Evolutionary conservation across 35 echinoderm and acorn worm genomes (phyloP).

Genomic region (Apostichopus parvimensis): DNA sequence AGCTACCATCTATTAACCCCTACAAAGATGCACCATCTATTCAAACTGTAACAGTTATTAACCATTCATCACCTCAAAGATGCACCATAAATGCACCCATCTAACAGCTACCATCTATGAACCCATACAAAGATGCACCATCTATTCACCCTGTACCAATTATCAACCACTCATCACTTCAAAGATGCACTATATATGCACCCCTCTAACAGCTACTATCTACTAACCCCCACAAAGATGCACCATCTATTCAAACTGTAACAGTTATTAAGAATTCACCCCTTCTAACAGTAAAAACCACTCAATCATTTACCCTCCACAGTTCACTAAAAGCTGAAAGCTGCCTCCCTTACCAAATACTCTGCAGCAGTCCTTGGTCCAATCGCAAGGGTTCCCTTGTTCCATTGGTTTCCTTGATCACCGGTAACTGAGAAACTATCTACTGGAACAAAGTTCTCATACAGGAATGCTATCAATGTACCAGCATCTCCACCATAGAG

Average conservation of each 20-base stretch:
- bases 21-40: no score
- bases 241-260: background rate
- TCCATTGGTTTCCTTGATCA: slow-evolving; percentile 79
- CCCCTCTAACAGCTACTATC: background rate
- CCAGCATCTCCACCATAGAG: slow-evolving; percentile 60
- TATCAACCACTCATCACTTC: no score
- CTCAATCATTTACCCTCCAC: no score
- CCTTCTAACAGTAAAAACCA: no score
- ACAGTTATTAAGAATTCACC: no score
- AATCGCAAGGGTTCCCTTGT: slow-evolving; percentile 60
- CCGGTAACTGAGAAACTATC: slow-evolving; percentile 37
- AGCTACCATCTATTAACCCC: no score
- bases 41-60: no score
- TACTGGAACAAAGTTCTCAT: slow-evolving; percentile 61
- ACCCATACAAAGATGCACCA: no score
- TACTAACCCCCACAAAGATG: background rate
- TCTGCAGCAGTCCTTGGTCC: slow-evolving; percentile 66
- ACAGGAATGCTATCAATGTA: slow-evolving; percentile 64
- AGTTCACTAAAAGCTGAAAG: background rate
- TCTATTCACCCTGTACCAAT: no score
- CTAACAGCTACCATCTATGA: no score
- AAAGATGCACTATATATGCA: background rate
- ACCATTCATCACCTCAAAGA: no score
- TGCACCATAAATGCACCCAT: no score
- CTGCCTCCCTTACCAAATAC: slow-evolving; percentile 70